Conservation (phyloP, 2,113 vertebrate species). For the Eulemur rufifrons region DNA sequence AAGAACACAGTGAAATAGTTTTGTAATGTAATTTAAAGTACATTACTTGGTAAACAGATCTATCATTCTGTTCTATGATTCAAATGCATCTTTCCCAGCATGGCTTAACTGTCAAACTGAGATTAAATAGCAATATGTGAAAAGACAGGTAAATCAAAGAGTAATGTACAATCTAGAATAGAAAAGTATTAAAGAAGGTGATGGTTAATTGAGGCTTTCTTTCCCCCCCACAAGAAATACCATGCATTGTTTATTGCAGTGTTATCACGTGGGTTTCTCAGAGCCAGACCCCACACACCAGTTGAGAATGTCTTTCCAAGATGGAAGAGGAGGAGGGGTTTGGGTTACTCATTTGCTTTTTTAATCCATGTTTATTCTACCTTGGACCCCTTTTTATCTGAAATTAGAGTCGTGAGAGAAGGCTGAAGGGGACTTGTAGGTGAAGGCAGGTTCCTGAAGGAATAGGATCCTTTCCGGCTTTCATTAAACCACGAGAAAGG, state of each 20-base stretch:
- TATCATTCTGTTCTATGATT: conserved; percentile 73
- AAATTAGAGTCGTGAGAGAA: conserved; percentile 89
- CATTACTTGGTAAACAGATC: conserved; percentile 65
- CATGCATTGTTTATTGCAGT: conserved; percentile 77
- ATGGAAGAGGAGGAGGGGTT: conserved; percentile 74
- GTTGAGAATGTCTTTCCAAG: conserved; percentile 80
- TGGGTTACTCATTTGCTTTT: conserved; percentile 59
- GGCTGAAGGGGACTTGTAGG: conserved; percentile 87
- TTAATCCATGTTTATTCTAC: conserved; percentile 84
- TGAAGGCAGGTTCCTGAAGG: conserved; percentile 84
- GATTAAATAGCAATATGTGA: conserved; percentile 68
- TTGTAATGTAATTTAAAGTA: conserved; percentile 56
- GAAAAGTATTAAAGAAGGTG: conserved; percentile 70
- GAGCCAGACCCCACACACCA: conserved; percentile 71
- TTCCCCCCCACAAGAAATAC: conserved; percentile 59
- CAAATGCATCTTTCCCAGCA: conserved; percentile 82
- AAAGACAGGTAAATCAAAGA: conserved; percentile 74
- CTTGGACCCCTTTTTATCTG: conserved; percentile 91
- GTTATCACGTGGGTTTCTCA: conserved; percentile 69
- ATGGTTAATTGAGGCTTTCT: conserved; percentile 45
- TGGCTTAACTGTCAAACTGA: conserved; percentile 77
- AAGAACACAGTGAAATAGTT: conserved; percentile 62
- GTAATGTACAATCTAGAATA: conserved; percentile 54
- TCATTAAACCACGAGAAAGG: conserved; percentile 84
- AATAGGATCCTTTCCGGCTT: conserved; percentile 83